These are phyloP conservation scores for Arothron firmamentum DNA, from an alignment of 2,113 vertebrate genomes.

Conservation along the genomic window DNA sequence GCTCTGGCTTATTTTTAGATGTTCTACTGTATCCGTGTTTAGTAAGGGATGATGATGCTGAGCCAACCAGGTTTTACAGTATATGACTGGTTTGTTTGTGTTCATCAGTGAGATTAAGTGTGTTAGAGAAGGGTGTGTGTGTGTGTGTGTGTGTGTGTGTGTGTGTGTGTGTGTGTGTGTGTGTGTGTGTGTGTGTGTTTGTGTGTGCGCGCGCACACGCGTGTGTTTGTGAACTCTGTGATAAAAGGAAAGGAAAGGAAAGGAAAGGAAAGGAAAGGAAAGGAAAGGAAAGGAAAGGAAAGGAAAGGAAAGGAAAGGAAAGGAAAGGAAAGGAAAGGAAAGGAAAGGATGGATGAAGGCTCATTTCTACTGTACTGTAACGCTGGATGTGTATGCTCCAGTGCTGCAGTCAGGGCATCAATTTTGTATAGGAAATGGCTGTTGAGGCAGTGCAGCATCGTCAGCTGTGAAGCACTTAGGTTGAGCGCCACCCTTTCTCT, in stretches of 20 bases:
- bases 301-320: background rate
- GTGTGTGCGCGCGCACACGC: no score
- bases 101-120: no score
- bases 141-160: no score
- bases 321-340: background rate
- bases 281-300: background rate
- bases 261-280: slow-evolving; percentile 3
- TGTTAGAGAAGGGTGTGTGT: background rate
- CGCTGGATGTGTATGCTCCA: slow-evolving; percentile 45
- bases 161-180: background rate
- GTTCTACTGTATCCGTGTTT: slow-evolving; percentile 15
- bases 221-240: no score
- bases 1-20: slow-evolving; percentile 45
- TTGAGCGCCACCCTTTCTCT: slow-evolving; percentile 43
- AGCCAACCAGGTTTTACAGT: background rate
- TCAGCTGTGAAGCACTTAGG: slow-evolving; percentile 70
- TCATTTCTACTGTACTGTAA: slow-evolving; percentile 19
- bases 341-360: slow-evolving; percentile 12
- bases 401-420: slow-evolving; percentile 73
- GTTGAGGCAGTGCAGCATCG: slow-evolving; percentile 60
- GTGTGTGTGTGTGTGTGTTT: no score
- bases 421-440: slow-evolving; percentile 72
- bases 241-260: slow-evolving; percentile 8
- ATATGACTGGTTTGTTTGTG: background rate
- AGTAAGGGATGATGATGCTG: slow-evolving; percentile 13